Evolutionary conservation across 2,797 vertebrate species (phyloP).

Genomic region (Odontamblyopus rebecca): DNA sequence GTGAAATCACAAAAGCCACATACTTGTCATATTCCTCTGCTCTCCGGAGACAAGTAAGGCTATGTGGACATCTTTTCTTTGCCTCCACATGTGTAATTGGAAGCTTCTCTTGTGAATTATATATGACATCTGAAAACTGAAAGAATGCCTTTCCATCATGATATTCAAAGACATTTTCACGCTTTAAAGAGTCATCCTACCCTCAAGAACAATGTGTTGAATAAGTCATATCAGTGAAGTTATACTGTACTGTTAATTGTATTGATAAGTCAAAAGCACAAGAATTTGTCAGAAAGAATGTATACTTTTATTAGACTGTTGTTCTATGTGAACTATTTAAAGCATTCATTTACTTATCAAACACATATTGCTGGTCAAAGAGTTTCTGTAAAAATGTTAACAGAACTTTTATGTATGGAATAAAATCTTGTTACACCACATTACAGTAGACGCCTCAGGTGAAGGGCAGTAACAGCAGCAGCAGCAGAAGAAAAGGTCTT

Average conservation of each 20-base stretch:
- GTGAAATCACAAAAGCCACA: not conserved
- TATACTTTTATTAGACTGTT: too few species aligned
- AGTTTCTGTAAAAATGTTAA: too few species aligned
- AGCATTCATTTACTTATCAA: not conserved
- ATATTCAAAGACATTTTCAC: not conserved
- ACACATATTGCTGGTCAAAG: too few species aligned
- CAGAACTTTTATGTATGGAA: too few species aligned
- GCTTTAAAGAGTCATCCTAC: not conserved
- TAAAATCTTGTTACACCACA: too few species aligned
- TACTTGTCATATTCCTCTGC: slow-evolving; percentile 1
- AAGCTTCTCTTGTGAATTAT: not conserved
- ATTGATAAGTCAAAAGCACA: not conserved
- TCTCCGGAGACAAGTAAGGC: slow-evolving; percentile 1
- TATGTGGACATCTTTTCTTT: slow-evolving; percentile 5
- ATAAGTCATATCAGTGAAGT: slow-evolving; percentile 1
- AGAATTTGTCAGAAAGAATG: too few species aligned
- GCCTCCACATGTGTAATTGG: not conserved
- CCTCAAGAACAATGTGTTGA: not conserved
- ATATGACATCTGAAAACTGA: not conserved
- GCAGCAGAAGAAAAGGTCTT: too few species aligned
- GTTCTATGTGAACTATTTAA: not conserved
- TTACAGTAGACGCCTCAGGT: too few species aligned
- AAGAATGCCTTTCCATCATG: not conserved
- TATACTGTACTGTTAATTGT: not conserved
- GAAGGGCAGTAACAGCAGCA: too few species aligned